These are phyloP conservation scores for Willowsia nigromaculata DNA, from an alignment of 2,888 invertebrate genomes.

Conservation along the genomic window DNA sequence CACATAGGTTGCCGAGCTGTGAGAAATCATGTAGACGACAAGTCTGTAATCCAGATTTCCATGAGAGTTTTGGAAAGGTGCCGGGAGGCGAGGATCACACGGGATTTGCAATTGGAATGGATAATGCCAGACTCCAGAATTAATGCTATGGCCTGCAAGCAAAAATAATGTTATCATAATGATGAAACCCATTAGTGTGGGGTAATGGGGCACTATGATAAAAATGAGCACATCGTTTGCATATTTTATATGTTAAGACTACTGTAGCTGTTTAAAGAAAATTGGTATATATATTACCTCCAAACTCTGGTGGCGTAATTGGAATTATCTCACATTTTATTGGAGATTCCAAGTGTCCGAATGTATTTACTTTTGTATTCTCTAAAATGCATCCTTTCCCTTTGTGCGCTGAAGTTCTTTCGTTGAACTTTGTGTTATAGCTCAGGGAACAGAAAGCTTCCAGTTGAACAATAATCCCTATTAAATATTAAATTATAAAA, in stretches of 20 bases:
- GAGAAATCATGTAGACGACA: slow-evolving; percentile 63
- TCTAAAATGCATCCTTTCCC: slow-evolving; percentile 65
- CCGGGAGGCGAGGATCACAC: slow-evolving; percentile 63
- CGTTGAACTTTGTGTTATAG: slow-evolving; percentile 60
- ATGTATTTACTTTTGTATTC: slow-evolving; percentile 57
- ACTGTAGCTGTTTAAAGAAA: background rate
- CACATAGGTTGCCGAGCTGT: slow-evolving; percentile 58
- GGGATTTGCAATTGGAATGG: slow-evolving; percentile 66
- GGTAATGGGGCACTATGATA: too few species aligned
- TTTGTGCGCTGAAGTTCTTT: slow-evolving; percentile 57
- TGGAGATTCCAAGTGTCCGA: slow-evolving; percentile 66
- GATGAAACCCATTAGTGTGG: background rate
- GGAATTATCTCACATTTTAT: slow-evolving; percentile 65
- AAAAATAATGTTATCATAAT: background rate
- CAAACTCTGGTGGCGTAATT: slow-evolving; percentile 66
- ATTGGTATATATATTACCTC: slow-evolving; percentile 37
- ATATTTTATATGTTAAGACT: too few species aligned
- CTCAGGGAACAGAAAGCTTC: slow-evolving; percentile 58
- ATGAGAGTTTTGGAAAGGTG: slow-evolving; percentile 63
- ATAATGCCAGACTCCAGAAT: slow-evolving; percentile 69
- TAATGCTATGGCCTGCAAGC: slow-evolving; percentile 60
- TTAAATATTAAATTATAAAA: too few species aligned
- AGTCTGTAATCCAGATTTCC: slow-evolving; percentile 65
- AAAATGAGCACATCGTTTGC: too few species aligned
- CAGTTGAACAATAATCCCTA: slow-evolving; percentile 64